phyloP scores from a whole-genome alignment of 2,797 vertebrate species.

The Spea hammondii region DNA sequence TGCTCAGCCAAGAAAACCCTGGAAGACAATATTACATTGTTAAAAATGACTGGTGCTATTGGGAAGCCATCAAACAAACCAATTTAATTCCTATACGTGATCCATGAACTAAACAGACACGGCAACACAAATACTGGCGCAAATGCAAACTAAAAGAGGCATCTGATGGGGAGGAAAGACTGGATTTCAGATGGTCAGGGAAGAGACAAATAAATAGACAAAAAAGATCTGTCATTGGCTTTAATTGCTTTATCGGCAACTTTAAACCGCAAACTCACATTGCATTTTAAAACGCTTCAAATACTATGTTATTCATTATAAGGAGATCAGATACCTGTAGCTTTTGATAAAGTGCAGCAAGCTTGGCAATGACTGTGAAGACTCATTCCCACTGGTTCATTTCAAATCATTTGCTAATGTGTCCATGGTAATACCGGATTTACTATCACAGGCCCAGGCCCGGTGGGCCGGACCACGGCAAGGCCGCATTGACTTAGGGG shows the following conservation, averaged over 20 bases:
- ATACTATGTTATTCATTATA: not conserved
- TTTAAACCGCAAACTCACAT: not conserved
- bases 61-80: not conserved
- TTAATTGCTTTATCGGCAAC: not conserved
- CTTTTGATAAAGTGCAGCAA: not conserved
- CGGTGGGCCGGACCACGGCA: too few species aligned
- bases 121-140: not conserved
- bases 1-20: conserved; percentile 97
- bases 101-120: not conserved
- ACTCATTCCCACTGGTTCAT: too few species aligned
- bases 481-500: too few species aligned
- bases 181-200: not conserved
- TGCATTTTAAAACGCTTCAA: not conserved
- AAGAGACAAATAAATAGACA: not conserved
- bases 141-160: not conserved
- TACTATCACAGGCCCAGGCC: too few species aligned
- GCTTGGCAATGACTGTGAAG: not conserved
- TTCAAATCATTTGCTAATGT: too few species aligned
- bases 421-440: too few species aligned
- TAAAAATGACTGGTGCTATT: not conserved
- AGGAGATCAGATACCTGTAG: not conserved
- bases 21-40: conserved; percentile 50
- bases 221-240: not conserved
- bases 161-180: not conserved
- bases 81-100: not conserved